phyloP scores from a whole-genome alignment of 1,140 invertebrate genomes.

The Rhagoletis zephyria region DNA sequence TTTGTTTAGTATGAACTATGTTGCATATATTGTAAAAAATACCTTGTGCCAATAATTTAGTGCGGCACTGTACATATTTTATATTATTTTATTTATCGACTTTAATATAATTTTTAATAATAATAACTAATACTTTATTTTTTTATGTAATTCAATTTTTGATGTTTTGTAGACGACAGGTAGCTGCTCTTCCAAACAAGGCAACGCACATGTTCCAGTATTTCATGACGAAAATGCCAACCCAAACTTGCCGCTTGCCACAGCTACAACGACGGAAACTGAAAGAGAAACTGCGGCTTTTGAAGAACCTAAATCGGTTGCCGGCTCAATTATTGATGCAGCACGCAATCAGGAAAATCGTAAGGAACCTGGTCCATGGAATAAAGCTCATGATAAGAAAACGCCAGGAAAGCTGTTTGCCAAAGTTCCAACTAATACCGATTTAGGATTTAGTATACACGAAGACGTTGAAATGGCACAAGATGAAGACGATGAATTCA shows the following conservation, averaged over 20 bases:
- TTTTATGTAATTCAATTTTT: background rate
- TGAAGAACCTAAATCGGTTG: conserved; percentile 57
- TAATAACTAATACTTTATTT: too few species aligned
- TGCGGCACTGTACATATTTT: too few species aligned
- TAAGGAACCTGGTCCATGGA: conserved; percentile 80
- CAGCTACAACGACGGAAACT: background rate
- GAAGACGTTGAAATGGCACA: conserved; percentile 65
- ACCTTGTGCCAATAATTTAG: too few species aligned
- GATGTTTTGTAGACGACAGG: conserved; percentile 45
- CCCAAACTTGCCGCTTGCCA: conserved; percentile 55
- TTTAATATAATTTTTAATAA: too few species aligned
- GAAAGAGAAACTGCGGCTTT: background rate
- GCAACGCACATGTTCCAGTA: conserved; percentile 62
- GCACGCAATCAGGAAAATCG: conserved; percentile 76
- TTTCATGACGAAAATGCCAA: conserved; percentile 68
- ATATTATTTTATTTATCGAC: too few species aligned
- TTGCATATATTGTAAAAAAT: too few species aligned
- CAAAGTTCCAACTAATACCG: conserved; percentile 50
- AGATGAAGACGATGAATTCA: conserved; percentile 61
- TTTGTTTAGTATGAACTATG: too few species aligned
- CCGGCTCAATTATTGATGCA: conserved; percentile 75
- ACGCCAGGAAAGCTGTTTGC: conserved; percentile 64
- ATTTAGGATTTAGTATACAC: conserved; percentile 66
- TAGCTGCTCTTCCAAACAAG: conserved; percentile 56
- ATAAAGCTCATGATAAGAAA: conserved; percentile 70